Base-by-base conservation (phyloP, 2,797 vertebrate species). In the Phrynocephalus guinanensis region DNA sequence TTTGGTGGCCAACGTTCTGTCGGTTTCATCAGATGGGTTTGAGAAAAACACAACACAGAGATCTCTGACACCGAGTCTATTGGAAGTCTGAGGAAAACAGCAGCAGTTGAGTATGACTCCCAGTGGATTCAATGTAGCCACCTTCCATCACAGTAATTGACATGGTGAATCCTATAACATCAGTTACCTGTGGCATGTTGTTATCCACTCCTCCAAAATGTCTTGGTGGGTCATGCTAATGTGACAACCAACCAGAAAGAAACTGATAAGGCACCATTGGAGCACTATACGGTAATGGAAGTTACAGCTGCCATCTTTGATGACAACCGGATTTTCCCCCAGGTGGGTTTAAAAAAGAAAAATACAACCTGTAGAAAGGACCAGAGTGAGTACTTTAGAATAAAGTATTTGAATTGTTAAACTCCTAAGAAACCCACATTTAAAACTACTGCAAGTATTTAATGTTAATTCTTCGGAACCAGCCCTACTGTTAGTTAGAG, bases 31-130 rank as follows among this genome's bases (percentile, higher is more conserved):
- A 71, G 81, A 79, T 81, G 70, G 13, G 20, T 38, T 76, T 75
- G 56, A 77, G 71, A 79, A 81, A 86, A 63, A 88, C 86, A 83
- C 63, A 81, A n/a, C 60, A 67, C 63, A 76, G 70, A 76, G n/a
- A 86, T 86, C 63, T 84, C 79, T 89, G 87, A 89, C 87, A 89
- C 13, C 24, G 56, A 67, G 30, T 67, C 75, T 87, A 26, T 30
- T 24, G 67, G 67, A 82, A 81, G 75, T 50, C 44, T 79, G 38
- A 52, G 44, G 79, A 77, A 82, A 86, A 82, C 82, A 82, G 38
- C 78, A 24, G 24, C 44, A 24, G 79, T 67, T 10, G 66, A 75
- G 11, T 20, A n/a, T 33, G 66, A 20, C 87, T 85, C 84, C 79
- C 48, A 70, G 52, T 70, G 75, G 20, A 3, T 2, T 60, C 68